phyloP scores from a whole-genome alignment of 1,140 invertebrate species.

The Diprion similis region DNA sequence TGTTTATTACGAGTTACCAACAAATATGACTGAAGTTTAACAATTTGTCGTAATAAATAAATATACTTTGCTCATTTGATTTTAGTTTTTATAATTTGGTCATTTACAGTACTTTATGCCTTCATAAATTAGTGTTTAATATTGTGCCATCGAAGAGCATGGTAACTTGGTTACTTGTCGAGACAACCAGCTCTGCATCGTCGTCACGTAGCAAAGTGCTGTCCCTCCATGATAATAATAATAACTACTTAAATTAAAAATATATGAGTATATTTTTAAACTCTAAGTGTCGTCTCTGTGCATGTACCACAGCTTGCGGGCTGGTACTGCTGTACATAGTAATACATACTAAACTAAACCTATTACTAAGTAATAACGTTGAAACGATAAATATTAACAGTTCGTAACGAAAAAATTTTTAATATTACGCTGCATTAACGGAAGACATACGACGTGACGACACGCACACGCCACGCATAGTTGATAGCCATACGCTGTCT shows the following conservation, averaged over 20 bases:
- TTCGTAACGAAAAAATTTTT: slow-evolving; percentile 22
- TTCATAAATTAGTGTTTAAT: background rate
- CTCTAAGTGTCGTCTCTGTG: slow-evolving; percentile 61
- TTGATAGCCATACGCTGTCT: slow-evolving; percentile 44
- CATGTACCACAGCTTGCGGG: slow-evolving; percentile 39
- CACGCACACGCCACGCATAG: slow-evolving; percentile 44
- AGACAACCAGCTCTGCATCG: slow-evolving; percentile 52
- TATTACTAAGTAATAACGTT: slow-evolving; percentile 44
- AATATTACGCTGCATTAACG: slow-evolving; percentile 19
- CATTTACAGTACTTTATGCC: background rate
- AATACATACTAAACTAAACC: slow-evolving; percentile 52
- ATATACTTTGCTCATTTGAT: background rate
- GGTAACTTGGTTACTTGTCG: slow-evolving; percentile 58
- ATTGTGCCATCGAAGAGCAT: slow-evolving; percentile 61
- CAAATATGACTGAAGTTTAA: background rate
- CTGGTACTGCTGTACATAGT: slow-evolving; percentile 40
- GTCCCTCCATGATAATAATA: slow-evolving; percentile 62
- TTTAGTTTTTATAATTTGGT: background rate
- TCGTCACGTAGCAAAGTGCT: slow-evolving; percentile 59
- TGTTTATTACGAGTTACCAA: background rate
- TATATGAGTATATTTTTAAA: slow-evolving; percentile 63
- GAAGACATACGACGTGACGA: slow-evolving; percentile 28
- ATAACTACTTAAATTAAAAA: slow-evolving; percentile 56
- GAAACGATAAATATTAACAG: slow-evolving; percentile 28
- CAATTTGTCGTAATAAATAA: background rate